phyloP scores from a whole-genome alignment of 1,140 invertebrate species.

The Choristoneura fumiferana region DNA sequence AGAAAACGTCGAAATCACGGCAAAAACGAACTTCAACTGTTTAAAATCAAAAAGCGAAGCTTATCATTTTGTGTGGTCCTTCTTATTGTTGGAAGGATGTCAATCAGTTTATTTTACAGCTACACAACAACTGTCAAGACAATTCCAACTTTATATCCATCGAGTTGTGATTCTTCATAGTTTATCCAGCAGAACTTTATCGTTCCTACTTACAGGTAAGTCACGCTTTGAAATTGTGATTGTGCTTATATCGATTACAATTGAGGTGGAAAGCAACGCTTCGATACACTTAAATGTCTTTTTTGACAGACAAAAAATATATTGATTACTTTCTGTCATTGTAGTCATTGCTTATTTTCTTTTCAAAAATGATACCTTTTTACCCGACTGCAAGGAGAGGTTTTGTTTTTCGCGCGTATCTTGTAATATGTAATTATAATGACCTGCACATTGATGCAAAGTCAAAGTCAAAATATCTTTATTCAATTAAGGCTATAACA shows the following conservation, averaged over 20 bases:
- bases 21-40: slow-evolving; percentile 18
- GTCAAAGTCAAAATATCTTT: too few species aligned
- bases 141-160: background rate
- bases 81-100: slow-evolving; percentile 20
- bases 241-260: slow-evolving; percentile 42
- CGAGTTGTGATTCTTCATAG: background rate
- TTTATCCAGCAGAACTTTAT: slow-evolving; percentile 10
- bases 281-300: slow-evolving; percentile 35
- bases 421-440: too few species aligned
- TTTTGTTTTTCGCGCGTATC: too few species aligned
- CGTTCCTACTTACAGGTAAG: slow-evolving; percentile 40
- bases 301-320: slow-evolving; percentile 1
- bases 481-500: too few species aligned
- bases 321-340: slow-evolving; percentile 10
- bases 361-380: too few species aligned
- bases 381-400: too few species aligned
- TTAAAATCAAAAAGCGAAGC: slow-evolving; percentile 23
- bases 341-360: too few species aligned
- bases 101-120: background rate
- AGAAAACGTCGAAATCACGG: too few species aligned
- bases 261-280: slow-evolving; percentile 52
- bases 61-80: slow-evolving; percentile 40
- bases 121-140: background rate
- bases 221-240: slow-evolving; percentile 44
- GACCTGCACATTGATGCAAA: too few species aligned